Conservation (phyloP, 2,888 invertebrate genomes). For the Ectropis crepuscularia region DNA sequence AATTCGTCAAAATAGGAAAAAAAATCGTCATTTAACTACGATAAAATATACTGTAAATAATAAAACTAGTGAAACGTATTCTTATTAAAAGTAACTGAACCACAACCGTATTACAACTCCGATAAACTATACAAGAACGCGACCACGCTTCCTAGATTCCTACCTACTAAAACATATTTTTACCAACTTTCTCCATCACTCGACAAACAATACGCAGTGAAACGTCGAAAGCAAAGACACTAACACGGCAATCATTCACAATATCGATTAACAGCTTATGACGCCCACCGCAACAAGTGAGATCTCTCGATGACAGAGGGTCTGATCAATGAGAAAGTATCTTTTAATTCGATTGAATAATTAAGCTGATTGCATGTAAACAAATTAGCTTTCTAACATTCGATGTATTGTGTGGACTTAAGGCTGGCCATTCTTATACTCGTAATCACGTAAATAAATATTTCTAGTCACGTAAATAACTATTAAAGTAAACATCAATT, state of each 20-base stretch:
- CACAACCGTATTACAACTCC: too few species aligned
- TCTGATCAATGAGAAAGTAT: conserved; percentile 27
- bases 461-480: too few species aligned
- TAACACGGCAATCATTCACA: conserved; percentile 47
- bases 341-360: conserved; percentile 18
- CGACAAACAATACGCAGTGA: conserved; percentile 41
- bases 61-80: too few species aligned
- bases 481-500: too few species aligned
- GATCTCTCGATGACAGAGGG: conserved; percentile 34
- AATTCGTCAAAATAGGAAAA: too few species aligned
- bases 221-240: conserved; percentile 41
- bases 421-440: too few species aligned
- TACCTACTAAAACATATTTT: not conserved
- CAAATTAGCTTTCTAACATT: conserved; percentile 21
- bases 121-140: too few species aligned
- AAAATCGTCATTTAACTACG: too few species aligned
- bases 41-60: too few species aligned
- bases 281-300: conserved; percentile 44
- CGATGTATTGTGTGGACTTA: not conserved
- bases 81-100: too few species aligned
- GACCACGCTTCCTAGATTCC: not conserved
- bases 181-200: conserved; percentile 44
- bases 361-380: conserved; percentile 12
- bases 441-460: too few species aligned
- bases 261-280: conserved; percentile 47